phyloP scores from a whole-genome alignment of 2,797 vertebrate genomes.

The Lophotriccus pileatus region DNA sequence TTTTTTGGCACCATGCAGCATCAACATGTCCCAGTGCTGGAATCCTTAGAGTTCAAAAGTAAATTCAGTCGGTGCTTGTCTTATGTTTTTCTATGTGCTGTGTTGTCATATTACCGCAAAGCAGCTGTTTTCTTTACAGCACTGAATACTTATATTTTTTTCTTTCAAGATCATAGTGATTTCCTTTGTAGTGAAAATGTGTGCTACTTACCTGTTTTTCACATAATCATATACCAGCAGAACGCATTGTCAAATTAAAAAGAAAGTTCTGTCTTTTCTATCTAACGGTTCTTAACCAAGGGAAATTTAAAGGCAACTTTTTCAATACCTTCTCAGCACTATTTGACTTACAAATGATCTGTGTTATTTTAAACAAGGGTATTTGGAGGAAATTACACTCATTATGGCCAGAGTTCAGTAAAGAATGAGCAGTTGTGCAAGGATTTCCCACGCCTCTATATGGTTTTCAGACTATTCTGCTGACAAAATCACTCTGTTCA shows the following conservation, averaged over 20 bases:
- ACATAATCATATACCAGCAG: background rate
- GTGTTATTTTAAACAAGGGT: slow-evolving; percentile 29
- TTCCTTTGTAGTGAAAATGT: background rate
- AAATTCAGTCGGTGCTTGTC: background rate
- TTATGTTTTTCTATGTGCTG: background rate
- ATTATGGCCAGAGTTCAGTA: background rate
- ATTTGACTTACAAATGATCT: slow-evolving; percentile 6
- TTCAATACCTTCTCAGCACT: background rate
- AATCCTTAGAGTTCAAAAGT: background rate
- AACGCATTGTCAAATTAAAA: background rate
- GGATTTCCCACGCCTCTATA: background rate
- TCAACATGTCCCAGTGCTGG: background rate
- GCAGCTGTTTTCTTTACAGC: background rate
- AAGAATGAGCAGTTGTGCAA: background rate
- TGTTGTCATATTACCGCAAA: background rate
- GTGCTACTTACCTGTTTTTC: background rate
- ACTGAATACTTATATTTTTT: background rate
- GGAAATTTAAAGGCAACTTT: background rate
- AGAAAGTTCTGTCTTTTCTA: background rate
- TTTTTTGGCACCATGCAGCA: background rate
- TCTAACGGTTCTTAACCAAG: background rate
- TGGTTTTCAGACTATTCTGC: background rate
- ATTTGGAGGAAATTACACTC: slow-evolving; percentile 34
- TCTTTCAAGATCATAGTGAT: background rate
- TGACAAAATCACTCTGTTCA: background rate